Base-by-base conservation (phyloP, 1,140 invertebrate species). In the Ylistrum balloti region DNA sequence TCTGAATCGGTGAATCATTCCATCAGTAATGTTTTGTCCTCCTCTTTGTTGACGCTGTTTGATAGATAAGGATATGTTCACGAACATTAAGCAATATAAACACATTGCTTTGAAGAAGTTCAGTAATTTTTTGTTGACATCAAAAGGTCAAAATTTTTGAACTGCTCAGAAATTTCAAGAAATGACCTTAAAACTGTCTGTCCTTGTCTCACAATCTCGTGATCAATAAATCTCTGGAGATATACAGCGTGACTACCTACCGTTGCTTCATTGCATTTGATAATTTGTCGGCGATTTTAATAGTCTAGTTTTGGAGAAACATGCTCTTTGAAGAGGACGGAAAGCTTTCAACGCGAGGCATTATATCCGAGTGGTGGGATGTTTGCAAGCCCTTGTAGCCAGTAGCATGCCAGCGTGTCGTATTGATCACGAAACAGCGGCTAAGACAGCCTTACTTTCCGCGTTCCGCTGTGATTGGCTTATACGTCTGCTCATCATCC, bases 241-340 rank as follows among this genome's bases (percentile, higher is more conserved):
- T 3, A 56, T 56, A 17, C n/a, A 5, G 0, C n/a, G 22, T 28
- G 56, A 74, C 56, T 74, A 5, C 28, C n/a, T 74, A 74, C 5
- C 56, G n/a, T 74, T 74, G 56, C n/a, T n/a, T 28, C 56, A 74
- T 74, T 74, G 56, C 56, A 28, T 74, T 28, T 28, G 28, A n/a
- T 28, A n/a, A 74, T 74, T 74, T 74, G 56, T 74, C 56, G 56
- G n/a, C 56, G 56, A 74, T 74, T 74, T 74, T 28, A 74, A 74
- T 74, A 28, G n/a, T 74, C 22, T 74, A 74, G 56, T 74, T 74
- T 74, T 28, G 22, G 22, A 74, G 56, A 74, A 74, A 74, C 28
- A 74, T 28, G 3, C 28, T 74, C 56, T n/a, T 28, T 74, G 56
- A 28, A n/a, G 56, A 74, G n/a, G 56, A 74, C 56, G 56, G 22